These are phyloP conservation scores for Agrilus biguttatus DNA, from an alignment of 2,888 invertebrate genomes.

Conservation along the genomic window DNA sequence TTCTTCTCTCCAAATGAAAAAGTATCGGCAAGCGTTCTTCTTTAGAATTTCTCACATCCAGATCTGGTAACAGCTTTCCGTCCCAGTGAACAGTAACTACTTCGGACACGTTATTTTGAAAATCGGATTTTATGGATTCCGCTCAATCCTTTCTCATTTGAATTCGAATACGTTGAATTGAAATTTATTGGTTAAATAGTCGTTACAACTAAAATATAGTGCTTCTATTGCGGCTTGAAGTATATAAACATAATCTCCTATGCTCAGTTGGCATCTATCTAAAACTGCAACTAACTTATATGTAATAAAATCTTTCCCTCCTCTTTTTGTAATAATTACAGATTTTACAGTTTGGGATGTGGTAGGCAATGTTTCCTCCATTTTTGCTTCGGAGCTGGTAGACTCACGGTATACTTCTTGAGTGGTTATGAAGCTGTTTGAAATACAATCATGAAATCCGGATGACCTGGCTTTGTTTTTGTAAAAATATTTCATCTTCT, in stretches of 20 bases:
- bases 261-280: conserved; percentile 10
- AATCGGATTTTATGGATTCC: conserved; percentile 18
- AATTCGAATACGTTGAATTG: no score
- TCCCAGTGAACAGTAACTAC: conserved; percentile 19
- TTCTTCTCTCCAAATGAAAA: conserved; percentile 13
- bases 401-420: no score
- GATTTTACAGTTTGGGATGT: no score
- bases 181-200: no score
- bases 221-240: conserved; percentile 12
- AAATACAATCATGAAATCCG: no score
- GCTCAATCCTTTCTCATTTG: conserved; percentile 13
- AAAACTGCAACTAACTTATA: conserved; percentile 11
- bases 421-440: no score
- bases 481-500: conserved; percentile 15
- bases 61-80: conserved; percentile 19
- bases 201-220: no score
- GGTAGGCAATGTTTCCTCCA: no score
- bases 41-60: conserved; percentile 11
- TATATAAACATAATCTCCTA: conserved; percentile 14
- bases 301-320: conserved; percentile 13
- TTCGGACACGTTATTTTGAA: conserved; percentile 18
- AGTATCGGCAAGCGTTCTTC: conserved; percentile 17
- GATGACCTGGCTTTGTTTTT: conserved; percentile 14
- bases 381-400: no score
- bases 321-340: no score